Percentiles rank a stretch among this genome's conserved stretches.
phyloP scores from a whole-genome alignment of 1,140 invertebrate genomes.

The Lysiphlebus fabarum region DNA sequence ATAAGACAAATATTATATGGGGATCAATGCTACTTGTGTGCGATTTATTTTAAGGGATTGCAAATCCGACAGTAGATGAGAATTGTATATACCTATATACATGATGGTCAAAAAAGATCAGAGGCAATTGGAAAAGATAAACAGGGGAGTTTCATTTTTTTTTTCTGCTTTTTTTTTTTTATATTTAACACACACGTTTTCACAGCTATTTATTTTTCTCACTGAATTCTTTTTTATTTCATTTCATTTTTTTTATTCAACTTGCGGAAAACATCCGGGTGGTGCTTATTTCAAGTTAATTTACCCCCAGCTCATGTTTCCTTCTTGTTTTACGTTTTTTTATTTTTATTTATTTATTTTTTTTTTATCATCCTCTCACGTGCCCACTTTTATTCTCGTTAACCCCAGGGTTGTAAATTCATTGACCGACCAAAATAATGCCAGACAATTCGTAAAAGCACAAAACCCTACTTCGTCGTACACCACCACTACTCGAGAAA shows the following conservation, averaged over 20 bases:
- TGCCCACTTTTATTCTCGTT: slow-evolving; percentile 29
- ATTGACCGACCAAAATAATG: slow-evolving; percentile 53
- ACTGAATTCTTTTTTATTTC: neutral
- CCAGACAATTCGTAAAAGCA: slow-evolving; percentile 25
- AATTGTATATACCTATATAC: slow-evolving; percentile 23
- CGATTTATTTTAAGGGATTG: slow-evolving; percentile 43
- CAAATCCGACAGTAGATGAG: slow-evolving; percentile 5
- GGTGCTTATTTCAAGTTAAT: neutral
- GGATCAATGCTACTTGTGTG: slow-evolving; percentile 37
- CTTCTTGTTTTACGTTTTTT: neutral
- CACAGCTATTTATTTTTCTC: neutral
- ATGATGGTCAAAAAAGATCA: slow-evolving; percentile 7
- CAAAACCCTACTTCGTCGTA: neutral
- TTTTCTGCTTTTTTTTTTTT: too few species aligned
- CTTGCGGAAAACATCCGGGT: slow-evolving; percentile 2
- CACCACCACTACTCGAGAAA: too few species aligned
- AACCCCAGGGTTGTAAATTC: slow-evolving; percentile 53
- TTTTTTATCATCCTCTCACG: slow-evolving; percentile 6
- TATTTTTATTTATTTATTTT: neutral
- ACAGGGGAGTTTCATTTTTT: too few species aligned
- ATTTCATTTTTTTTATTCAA: neutral
- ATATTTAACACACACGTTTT: too few species aligned
- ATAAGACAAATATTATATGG: slow-evolving; percentile 45
- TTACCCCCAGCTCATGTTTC: neutral
- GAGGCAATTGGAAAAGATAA: too few species aligned